phyloP scores from a whole-genome alignment of 2,113 vertebrate species.

The Ceuthmochares aereus region DNA sequence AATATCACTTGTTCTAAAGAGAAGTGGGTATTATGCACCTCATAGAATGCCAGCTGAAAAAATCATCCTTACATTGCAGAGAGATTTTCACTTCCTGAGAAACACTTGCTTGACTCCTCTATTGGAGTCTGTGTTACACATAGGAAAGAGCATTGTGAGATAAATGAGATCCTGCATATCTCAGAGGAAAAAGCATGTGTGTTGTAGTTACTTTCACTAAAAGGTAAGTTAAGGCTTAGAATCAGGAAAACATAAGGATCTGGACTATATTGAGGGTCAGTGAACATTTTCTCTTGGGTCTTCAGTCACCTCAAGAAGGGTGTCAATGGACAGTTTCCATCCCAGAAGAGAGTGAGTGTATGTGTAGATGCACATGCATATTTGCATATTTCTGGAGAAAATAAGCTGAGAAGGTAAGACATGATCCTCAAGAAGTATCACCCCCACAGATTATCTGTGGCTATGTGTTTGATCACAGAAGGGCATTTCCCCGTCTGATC shows the following conservation, averaged over 20 bases:
- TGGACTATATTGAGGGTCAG: neutral
- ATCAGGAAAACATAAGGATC: neutral
- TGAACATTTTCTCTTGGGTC: neutral
- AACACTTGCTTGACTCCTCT: neutral
- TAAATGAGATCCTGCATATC: neutral
- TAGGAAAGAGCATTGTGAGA: neutral
- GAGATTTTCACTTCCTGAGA: neutral
- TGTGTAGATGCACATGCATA: rapidly evolving
- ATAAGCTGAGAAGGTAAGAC: neutral
- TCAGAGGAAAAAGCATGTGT: neutral
- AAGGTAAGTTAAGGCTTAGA: neutral
- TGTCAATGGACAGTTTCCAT: neutral
- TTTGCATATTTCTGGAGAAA: neutral
- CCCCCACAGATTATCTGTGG: neutral
- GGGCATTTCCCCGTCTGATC: neutral
- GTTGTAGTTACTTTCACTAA: neutral
- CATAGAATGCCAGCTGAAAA: neutral
- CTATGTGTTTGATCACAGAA: neutral
- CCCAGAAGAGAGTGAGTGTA: neutral
- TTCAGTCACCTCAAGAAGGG: neutral
- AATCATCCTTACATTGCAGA: neutral
- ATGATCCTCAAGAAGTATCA: neutral
- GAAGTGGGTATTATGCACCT: rapidly evolving
- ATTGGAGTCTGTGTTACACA: neutral
- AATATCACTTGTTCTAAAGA: rapidly evolving